phyloP scores from a whole-genome alignment of 1,140 invertebrate species.

The Sesamia nonagrioides region DNA sequence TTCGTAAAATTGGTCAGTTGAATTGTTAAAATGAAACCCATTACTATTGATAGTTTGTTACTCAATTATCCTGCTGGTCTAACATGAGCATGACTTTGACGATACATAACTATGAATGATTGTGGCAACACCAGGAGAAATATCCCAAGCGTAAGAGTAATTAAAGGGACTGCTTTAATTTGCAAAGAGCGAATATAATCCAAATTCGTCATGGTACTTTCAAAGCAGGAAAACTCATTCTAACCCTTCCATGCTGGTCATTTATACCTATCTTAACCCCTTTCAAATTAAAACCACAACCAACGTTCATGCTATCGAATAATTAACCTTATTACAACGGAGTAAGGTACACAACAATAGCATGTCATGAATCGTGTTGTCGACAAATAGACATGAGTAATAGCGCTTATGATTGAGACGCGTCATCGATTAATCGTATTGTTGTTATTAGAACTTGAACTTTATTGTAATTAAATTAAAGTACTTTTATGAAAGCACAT shows the following conservation, averaged over 20 bases:
- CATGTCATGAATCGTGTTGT: not conserved
- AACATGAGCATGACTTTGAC: not conserved
- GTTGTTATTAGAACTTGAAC: not conserved
- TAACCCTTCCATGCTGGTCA: slow-evolving; percentile 30
- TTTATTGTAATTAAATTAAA: not conserved
- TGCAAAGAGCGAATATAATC: slow-evolving; percentile 21
- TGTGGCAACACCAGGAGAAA: not conserved
- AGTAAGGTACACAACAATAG: not conserved
- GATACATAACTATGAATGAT: not conserved
- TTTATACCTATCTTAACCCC: slow-evolving; percentile 16
- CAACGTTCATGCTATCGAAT: not conserved
- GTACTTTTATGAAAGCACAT: not conserved
- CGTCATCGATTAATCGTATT: not conserved
- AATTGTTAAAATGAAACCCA: no score
- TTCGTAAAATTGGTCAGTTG: no score
- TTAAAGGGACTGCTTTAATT: slow-evolving; percentile 33
- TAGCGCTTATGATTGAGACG: slow-evolving; percentile 39
- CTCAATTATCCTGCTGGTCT: no score
- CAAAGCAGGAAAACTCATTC: not conserved
- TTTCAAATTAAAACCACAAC: slow-evolving; percentile 11
- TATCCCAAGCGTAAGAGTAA: slow-evolving; percentile 18
- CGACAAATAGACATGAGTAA: slow-evolving; percentile 24
- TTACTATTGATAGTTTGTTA: no score
- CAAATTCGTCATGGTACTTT: slow-evolving; percentile 26
- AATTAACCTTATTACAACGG: not conserved